A percentile compares a stretch with the other conserved stretches of the same genome.
phyloP scores from a whole-genome alignment of 92 coral and sea anemone species.

The Parazoanthus swiftii region DNA sequence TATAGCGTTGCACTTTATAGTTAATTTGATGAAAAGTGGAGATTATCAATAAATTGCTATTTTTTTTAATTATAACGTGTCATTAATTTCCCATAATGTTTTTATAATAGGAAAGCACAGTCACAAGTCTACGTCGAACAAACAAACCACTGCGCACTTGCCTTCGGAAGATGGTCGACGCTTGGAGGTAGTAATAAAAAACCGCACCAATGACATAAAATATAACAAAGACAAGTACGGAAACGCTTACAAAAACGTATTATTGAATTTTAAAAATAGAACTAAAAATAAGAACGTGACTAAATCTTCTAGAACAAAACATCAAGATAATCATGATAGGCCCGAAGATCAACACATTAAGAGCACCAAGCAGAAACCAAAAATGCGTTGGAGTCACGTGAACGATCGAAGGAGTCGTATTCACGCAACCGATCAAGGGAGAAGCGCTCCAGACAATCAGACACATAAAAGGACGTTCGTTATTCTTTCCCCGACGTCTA shows the following conservation, averaged over 20 bases:
- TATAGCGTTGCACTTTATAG: no score
- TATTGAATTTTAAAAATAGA: not conserved
- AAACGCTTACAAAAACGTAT: not conserved
- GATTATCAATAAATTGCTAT: no score
- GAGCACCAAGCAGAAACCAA: not conserved
- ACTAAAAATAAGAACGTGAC: not conserved
- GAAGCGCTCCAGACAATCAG: not conserved
- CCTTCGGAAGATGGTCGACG: not conserved
- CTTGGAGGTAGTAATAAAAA: not conserved
- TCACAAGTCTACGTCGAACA: not conserved
- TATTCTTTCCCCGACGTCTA: constrained; percentile 20
- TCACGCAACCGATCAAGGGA: not conserved
- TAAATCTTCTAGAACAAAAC: not conserved
- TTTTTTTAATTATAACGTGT: no score
- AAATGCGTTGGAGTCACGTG: not conserved
- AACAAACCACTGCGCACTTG: not conserved
- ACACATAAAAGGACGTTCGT: constrained; percentile 28
- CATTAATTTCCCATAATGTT: not conserved
- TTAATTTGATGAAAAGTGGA: no score
- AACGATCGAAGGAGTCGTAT: not conserved
- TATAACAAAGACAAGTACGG: not conserved
- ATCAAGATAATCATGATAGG: not conserved
- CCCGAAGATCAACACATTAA: not conserved
- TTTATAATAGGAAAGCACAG: constrained; percentile 1
- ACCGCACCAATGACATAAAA: not conserved